phyloP scores from a whole-genome alignment of 2,888 invertebrate species.

The Clivina fossor region DNA sequence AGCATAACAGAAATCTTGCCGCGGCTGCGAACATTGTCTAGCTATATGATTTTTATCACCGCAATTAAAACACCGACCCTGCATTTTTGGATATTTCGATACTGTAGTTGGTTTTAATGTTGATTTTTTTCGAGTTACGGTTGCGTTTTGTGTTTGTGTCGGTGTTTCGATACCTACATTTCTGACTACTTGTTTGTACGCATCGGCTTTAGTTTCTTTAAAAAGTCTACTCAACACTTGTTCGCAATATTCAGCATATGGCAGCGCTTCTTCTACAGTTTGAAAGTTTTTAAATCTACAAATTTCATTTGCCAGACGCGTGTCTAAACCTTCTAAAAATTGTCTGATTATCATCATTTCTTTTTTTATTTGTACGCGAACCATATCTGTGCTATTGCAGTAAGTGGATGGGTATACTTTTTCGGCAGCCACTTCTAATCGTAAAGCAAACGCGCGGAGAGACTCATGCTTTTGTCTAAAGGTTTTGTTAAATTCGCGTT shows the following conservation, averaged over 20 bases:
- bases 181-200: not conserved
- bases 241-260: slow-evolving; percentile 4
- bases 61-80: slow-evolving; percentile 15
- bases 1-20: slow-evolving; percentile 6
- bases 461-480: slow-evolving; percentile 2
- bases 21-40: not conserved
- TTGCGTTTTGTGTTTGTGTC: not conserved
- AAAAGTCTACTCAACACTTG: not conserved
- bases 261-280: slow-evolving; percentile 17
- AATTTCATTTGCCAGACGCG: slow-evolving; percentile 13
- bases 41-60: slow-evolving; percentile 1
- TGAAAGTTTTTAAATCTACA: slow-evolving; percentile 7
- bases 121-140: not conserved
- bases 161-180: not conserved
- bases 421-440: slow-evolving; percentile 3
- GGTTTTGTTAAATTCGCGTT: slow-evolving; percentile 7
- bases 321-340: slow-evolving; percentile 17
- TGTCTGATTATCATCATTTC: slow-evolving; percentile 3
- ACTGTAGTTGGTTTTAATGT: not conserved
- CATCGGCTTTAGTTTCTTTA: slow-evolving; percentile 7
- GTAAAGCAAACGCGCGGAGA: not conserved
- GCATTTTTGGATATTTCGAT: slow-evolving; percentile 1
- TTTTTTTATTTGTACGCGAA: not conserved
- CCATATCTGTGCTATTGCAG: not conserved
- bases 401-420: not conserved